Percentiles rank a stretch among this genome's conserved stretches.
These are phyloP conservation scores for Syrphus vitripennis DNA, from an alignment of 2,888 invertebrate species.

Conservation along the genomic window DNA sequence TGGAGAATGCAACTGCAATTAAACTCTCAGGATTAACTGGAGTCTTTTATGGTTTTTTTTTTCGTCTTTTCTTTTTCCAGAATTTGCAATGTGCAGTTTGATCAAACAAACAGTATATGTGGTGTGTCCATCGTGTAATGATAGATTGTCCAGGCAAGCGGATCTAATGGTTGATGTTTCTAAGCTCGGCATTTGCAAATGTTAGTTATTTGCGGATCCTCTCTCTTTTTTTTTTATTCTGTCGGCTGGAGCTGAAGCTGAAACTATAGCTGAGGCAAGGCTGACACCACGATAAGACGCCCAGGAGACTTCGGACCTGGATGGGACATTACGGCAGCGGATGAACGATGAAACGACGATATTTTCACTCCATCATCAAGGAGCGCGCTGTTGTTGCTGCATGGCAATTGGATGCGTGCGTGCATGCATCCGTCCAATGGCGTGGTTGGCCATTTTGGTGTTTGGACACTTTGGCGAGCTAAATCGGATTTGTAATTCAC, in stretches of 20 bases:
- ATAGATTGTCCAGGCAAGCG: conserved; percentile 70
- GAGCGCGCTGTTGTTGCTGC: conserved; percentile 3
- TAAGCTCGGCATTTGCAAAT: conserved; percentile 42
- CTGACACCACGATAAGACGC: conserved; percentile 66
- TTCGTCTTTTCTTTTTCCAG: neutral
- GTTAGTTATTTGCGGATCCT: conserved; percentile 62
- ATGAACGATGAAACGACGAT: conserved; percentile 36
- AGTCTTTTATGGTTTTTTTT: neutral
- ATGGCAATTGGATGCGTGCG: conserved; percentile 69
- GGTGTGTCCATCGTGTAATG: conserved; percentile 64
- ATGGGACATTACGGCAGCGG: conserved; percentile 19
- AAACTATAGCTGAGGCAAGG: no score
- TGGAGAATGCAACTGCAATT: conserved; percentile 67
- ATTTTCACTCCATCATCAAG: conserved; percentile 52
- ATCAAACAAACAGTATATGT: conserved; percentile 39
- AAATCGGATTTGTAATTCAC: conserved; percentile 69
- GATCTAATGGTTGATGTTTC: conserved; percentile 68
- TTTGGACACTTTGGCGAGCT: conserved; percentile 65
- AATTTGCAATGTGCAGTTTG: conserved; percentile 9
- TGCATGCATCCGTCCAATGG: conserved; percentile 68
- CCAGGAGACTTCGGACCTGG: conserved; percentile 6
- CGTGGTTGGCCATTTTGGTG: conserved; percentile 60
- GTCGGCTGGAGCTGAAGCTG: no score
- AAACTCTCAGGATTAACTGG: conserved; percentile 58
- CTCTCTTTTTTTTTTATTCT: conserved; percentile 35